Evolutionary conservation across 2,888 invertebrate species (phyloP).

Genomic region (Drosophila paranaensis): DNA sequence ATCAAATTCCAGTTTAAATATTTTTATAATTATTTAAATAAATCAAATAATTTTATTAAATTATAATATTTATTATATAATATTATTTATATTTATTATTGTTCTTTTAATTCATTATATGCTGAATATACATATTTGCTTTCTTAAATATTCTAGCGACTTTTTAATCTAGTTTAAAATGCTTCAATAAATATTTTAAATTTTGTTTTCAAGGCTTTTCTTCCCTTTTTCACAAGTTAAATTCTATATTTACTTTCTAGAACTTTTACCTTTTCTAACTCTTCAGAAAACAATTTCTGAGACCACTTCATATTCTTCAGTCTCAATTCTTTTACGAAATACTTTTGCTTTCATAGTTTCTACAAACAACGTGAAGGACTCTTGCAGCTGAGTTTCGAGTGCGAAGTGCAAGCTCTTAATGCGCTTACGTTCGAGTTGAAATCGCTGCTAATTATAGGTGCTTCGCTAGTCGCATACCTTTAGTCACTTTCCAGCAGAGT

Average conservation of each 20-base stretch:
- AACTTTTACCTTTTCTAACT: no score
- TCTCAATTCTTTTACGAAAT: background rate
- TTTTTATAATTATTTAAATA: no score
- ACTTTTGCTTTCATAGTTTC: background rate
- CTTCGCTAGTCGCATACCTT: background rate
- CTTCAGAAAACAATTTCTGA: background rate
- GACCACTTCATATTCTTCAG: background rate
- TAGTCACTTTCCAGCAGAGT: background rate
- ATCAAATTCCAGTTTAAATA: no score
- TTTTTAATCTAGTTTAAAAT: no score
- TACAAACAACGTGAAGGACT: background rate
- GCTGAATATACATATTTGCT: no score
- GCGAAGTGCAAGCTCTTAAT: background rate
- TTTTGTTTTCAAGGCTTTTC: no score
- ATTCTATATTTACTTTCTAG: background rate
- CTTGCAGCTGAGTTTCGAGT: background rate
- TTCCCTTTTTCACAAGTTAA: background rate
- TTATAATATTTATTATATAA: no score
- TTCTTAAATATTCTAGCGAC: no score
- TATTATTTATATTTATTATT: no score
- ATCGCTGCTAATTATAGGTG: slow-evolving; percentile 7
- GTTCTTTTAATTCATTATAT: no score
- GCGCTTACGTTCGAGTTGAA: background rate
- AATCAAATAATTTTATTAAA: no score
- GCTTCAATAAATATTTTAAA: no score